These are phyloP conservation scores for Acrocephalus arundinaceus DNA, from an alignment of 2,113 vertebrate species.

Conservation along the genomic window DNA sequence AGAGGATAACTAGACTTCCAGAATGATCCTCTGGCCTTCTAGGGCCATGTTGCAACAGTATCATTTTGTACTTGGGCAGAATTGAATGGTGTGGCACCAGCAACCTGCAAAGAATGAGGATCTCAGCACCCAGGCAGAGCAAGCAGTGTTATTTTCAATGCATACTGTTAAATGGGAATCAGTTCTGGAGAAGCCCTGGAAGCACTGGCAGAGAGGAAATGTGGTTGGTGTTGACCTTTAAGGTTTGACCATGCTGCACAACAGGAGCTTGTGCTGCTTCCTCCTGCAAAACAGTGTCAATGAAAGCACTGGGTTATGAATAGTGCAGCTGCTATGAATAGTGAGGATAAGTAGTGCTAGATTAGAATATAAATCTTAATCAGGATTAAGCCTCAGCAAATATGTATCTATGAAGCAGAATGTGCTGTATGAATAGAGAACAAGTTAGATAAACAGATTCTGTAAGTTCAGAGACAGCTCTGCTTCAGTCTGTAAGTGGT, in stretches of 20 bases:
- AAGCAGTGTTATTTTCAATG: background rate
- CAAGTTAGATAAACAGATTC: background rate
- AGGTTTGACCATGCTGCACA: background rate
- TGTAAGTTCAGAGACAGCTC: background rate
- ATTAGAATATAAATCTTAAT: slow-evolving; percentile 21
- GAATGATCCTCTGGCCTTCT: background rate
- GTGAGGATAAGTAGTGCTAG: background rate
- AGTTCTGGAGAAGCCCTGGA: background rate
- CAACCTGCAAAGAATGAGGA: background rate
- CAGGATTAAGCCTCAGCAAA: background rate
- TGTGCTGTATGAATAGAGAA: background rate
- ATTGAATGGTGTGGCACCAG: background rate
- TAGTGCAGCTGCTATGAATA: background rate
- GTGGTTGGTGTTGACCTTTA: background rate
- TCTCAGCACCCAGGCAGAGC: background rate
- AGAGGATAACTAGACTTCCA: background rate
- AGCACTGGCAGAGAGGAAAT: background rate
- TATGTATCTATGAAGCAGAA: background rate
- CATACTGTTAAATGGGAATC: background rate
- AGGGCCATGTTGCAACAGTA: background rate
- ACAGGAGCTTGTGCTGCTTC: background rate
- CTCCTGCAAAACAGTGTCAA: background rate
- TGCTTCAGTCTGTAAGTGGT: background rate
- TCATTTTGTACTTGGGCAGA: background rate
- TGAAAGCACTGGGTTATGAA: background rate